Evolutionary conservation across 2,888 invertebrate genomes (phyloP).

Genomic region (Taenaris catops): DNA sequence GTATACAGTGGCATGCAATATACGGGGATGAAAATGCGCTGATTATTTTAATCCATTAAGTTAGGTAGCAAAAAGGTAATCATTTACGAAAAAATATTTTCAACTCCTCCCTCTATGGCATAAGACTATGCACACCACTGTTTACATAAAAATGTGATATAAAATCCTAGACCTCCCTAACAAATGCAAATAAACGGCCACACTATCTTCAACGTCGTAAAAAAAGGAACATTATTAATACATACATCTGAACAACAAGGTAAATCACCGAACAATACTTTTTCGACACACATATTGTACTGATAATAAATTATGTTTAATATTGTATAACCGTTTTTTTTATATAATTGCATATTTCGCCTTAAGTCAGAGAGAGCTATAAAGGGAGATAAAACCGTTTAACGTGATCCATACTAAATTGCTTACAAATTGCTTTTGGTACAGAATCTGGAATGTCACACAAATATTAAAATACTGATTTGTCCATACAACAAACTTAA

Average conservation of each 20-base stretch:
- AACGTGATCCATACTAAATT: slow-evolving; percentile 22
- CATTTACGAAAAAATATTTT: too few species aligned
- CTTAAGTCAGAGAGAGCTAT: slow-evolving; percentile 31
- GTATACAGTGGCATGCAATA: too few species aligned
- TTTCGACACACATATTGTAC: slow-evolving; percentile 43
- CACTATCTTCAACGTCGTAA: slow-evolving; percentile 23
- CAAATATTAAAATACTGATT: slow-evolving; percentile 77
- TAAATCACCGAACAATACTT: too few species aligned
- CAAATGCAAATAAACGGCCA: slow-evolving; percentile 18
- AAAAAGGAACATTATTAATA: slow-evolving; percentile 37
- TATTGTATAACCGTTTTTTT: slow-evolving; percentile 12
- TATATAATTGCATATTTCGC: slow-evolving; percentile 18
- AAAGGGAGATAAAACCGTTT: slow-evolving; percentile 20
- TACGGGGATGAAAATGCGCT: too few species aligned
- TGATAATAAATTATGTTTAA: slow-evolving; percentile 31
- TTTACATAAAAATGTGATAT: too few species aligned
- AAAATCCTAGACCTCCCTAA: slow-evolving; percentile 18
- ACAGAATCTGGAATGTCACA: slow-evolving; percentile 76
- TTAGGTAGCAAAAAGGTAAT: too few species aligned
- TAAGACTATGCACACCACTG: too few species aligned
- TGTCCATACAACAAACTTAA: slow-evolving; percentile 67
- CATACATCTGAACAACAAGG: too few species aligned
- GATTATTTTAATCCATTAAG: too few species aligned
- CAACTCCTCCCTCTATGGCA: too few species aligned
- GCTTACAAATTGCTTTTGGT: slow-evolving; percentile 35